Percentiles rank a stretch among this genome's conserved stretches.
Conservation (phyloP, 2,797 vertebrate species). For the Eleutherodactylus coqui region DNA sequence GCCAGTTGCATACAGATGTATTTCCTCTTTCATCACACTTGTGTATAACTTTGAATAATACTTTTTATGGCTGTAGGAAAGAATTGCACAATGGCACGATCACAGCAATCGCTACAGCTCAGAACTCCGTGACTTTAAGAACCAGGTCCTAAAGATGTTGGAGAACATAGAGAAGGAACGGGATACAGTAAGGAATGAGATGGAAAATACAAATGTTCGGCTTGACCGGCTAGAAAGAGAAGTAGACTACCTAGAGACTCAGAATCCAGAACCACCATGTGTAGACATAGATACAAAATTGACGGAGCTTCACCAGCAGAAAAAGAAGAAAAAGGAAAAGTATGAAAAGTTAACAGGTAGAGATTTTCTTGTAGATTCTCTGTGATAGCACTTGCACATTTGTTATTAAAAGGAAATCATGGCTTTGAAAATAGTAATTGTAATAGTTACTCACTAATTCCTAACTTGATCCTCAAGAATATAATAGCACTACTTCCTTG, state of each 20-base stretch:
- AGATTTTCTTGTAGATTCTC: too few species aligned
- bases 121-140: constrained; percentile 89
- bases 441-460: background rate
- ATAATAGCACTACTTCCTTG: too few species aligned
- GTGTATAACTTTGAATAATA: background rate
- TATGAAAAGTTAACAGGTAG: constrained; percentile 89
- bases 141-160: constrained; percentile 83
- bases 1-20: background rate
- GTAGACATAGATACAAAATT: constrained; percentile 83
- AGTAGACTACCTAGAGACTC: constrained; percentile 89
- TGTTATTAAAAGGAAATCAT: background rate
- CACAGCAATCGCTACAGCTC: constrained; percentile 86
- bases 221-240: constrained; percentile 88
- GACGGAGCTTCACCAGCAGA: constrained; percentile 84
- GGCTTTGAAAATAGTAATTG: background rate
- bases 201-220: constrained; percentile 76
- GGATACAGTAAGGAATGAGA: constrained; percentile 76
- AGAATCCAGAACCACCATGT: constrained; percentile 87
- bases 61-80: constrained; percentile 78
- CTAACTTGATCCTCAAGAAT: background rate
- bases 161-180: constrained; percentile 84
- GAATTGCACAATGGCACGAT: constrained; percentile 91
- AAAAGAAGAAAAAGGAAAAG: constrained; percentile 87
- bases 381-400: background rate
- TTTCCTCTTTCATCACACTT: background rate